Evolutionary conservation across 1,140 invertebrate species (phyloP).

Genomic region (Coptotermes formosanus): DNA sequence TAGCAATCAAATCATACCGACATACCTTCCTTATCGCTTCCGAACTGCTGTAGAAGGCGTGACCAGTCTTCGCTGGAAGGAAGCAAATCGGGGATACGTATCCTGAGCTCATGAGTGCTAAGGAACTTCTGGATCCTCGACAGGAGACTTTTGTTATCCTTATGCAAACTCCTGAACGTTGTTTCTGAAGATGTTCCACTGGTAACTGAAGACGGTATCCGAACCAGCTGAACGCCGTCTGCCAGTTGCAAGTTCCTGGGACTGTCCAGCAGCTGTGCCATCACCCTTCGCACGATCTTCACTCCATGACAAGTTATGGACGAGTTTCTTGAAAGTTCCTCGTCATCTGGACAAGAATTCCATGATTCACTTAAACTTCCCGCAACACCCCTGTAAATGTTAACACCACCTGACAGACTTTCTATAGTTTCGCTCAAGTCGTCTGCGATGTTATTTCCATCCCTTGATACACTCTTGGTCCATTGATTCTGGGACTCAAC

Average conservation of each 20-base stretch:
- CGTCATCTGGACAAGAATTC: constrained; percentile 14
- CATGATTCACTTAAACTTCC: constrained; percentile 21
- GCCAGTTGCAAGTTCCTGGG: constrained; percentile 52
- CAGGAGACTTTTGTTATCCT: constrained; percentile 49
- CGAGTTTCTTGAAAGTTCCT: constrained; percentile 43
- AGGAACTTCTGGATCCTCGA: constrained; percentile 63
- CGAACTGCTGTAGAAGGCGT: not conserved
- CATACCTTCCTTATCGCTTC: not conserved
- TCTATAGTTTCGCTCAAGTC: not conserved
- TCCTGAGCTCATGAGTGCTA: constrained; percentile 65
- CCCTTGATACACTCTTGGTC: not conserved
- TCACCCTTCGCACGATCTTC: constrained; percentile 49
- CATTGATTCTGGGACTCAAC: not conserved
- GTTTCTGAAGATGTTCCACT: constrained; percentile 36
- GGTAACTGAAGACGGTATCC: constrained; percentile 39
- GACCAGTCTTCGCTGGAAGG: constrained; percentile 24
- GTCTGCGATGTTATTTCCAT: not conserved
- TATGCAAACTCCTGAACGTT: constrained; percentile 48
- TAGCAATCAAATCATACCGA: no score
- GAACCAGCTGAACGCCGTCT: constrained; percentile 62
- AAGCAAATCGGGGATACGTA: constrained; percentile 62
- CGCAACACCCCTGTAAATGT: constrained; percentile 18
- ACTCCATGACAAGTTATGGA: constrained; percentile 53
- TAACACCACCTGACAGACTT: not conserved
- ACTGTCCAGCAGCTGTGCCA: constrained; percentile 49